Evolutionary conservation across 53 echinoderm and acorn worm species (phyloP), one percentile per base, ranked within the genome.

Genomic region (Crossaster papposus): DNA sequence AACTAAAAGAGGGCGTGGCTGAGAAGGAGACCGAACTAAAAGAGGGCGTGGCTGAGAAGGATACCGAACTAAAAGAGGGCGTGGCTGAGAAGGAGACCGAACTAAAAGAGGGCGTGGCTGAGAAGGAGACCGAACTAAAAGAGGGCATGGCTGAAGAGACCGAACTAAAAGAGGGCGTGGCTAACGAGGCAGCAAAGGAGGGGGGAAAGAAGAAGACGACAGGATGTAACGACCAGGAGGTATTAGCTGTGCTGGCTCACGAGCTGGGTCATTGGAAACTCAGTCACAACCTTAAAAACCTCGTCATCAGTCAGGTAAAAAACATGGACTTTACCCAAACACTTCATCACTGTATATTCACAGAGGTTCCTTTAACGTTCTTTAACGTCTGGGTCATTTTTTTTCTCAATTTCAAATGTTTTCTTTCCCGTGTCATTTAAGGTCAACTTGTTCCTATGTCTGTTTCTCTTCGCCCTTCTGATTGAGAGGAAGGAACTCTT

Each of bases 241-340:
- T 98, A 51, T 81, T 98, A 22, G 98, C 98, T 1, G 98, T 98
- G 74, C 74, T 98, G 78, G 98, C 98, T 23, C 98, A 98, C 82
- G 98, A 98, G 77, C 92, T 98, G 11, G 98, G 98, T 3, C 98
- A 98, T 88, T 98, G 98, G 98, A 98, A 98, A 79, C 91, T 98
- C 8, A 93, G 93, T 35, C 98, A 98, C 79, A 98, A 95, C 78
- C 92, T 98, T 32, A 98, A 98, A 87, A 98, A 98, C 29, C 83
- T 98, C 58, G 75, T 94, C 51, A 98, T 98, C 51, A 90, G 95
- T 82, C 98, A 98, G 92, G 98, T 98, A 89, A 32, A 79, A 55
- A 55, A 32, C 9, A 51, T 12, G 17, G 75, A 33, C 36, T 71
- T 23, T 3, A 23, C 23, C 3, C 62, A 62, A n/a, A 3, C 17